Base-by-base conservation (phyloP, 1,140 invertebrate genomes). In the Armadillidium nasatum region DNA sequence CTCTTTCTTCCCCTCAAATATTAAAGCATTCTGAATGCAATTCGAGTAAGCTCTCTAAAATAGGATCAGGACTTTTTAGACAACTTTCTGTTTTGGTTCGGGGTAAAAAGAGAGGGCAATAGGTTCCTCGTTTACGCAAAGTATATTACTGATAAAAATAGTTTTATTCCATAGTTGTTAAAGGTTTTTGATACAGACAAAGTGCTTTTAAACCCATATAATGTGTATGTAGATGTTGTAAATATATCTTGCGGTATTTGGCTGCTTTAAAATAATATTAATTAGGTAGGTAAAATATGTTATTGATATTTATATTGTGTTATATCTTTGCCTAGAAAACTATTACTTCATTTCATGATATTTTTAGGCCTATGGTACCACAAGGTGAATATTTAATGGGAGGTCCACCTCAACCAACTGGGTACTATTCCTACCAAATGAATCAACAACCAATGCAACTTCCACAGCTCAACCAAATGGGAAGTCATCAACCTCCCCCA, bases 301-400 rank as follows among this genome's bases (percentile, higher is more conserved):
- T n/a, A n/a, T n/a, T 33, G 33, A 33, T 33, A 33, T 33, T 33
- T 6, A 33, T 68, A 44, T 21, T 50, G 4, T 71, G 71, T 10
- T 69, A 44, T 67, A 10, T 7, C 10, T 76, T 68, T n/a, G 15
- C 54, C 23, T 76, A 33, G n/a, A 68, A 23, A 71, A 71, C 54
- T 10, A 50, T 22, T 45, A 22, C 6, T 10, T 33, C 3, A n/a
- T 46, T 44, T 70, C 21, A 10, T 45, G 19, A 44, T 21, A n/a
- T 10, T 45, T 46, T 15, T 69, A 79, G 78, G 46, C 78, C 78
- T 13, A 79, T 79, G 78, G 66, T 79, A 66, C 78, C 78, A 10
- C 78, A 79, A 44, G 72, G 67, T 50, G 78, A 79, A 6, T 79
- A 79, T 45, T 76, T 79, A 74, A 79, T 79, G 78, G 72, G 23